These are phyloP conservation scores for Tragelaphus imberbis DNA, from an alignment of 2,113 vertebrate genomes.

Conservation along the genomic window DNA sequence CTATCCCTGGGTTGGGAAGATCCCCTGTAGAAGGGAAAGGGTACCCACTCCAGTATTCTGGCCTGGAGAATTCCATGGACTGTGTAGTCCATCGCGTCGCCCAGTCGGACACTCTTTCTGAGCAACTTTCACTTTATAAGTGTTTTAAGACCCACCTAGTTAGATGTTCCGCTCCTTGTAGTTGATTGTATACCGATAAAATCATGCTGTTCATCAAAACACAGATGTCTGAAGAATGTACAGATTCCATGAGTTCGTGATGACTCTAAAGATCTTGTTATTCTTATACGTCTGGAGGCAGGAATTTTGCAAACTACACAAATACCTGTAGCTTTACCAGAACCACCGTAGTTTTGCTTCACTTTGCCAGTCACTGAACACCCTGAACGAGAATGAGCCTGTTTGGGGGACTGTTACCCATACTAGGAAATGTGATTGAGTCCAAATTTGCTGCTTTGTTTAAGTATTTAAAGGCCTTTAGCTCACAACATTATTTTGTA, in stretches of 20 bases:
- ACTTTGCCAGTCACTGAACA: background rate
- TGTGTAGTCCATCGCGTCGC: accelerated
- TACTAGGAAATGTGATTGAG: background rate
- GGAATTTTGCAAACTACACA: slow-evolving; percentile 43
- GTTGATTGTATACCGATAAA: background rate
- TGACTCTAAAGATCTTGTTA: slow-evolving; percentile 38
- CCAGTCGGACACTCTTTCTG: background rate
- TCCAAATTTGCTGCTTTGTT: background rate
- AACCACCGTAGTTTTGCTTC: background rate
- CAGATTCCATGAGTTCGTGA: background rate
- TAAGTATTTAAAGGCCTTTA: background rate
- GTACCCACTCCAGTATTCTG: background rate
- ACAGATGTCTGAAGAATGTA: slow-evolving; percentile 45
- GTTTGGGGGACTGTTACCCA: background rate
- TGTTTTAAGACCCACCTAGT: background rate
- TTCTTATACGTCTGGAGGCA: slow-evolving; percentile 39
- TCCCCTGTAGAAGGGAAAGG: background rate
- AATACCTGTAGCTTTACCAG: background rate
- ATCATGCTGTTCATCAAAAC: background rate
- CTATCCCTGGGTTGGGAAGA: background rate
- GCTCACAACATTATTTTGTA: background rate
- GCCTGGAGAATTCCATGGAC: background rate
- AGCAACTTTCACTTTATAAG: background rate
- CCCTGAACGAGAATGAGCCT: background rate
- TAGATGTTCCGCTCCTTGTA: background rate